Evolutionary conservation across 2,888 invertebrate species (phyloP).

Genomic region (Apodemia hepburni): DNA sequence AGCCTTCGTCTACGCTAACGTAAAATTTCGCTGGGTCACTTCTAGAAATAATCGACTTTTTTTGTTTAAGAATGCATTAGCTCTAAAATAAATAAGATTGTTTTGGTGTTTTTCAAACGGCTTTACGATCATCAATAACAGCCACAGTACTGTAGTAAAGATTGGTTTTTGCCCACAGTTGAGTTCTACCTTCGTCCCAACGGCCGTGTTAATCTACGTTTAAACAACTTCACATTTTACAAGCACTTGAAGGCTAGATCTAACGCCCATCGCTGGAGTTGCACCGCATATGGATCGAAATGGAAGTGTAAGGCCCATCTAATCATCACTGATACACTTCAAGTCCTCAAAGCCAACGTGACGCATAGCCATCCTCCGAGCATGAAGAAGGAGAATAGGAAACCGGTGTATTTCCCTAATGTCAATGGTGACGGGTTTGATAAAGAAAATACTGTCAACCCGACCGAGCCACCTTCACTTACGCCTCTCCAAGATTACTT

Average conservation of each 20-base stretch:
- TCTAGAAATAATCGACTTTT: too few species aligned
- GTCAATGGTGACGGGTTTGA: conserved; percentile 30
- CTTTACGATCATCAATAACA: not conserved
- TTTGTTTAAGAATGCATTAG: too few species aligned
- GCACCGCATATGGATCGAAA: conserved; percentile 63
- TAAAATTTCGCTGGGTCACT: too few species aligned
- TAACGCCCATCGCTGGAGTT: conserved; percentile 66
- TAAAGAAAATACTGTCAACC: conserved; percentile 31
- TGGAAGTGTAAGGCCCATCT: conserved; percentile 67
- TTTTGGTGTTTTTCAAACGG: too few species aligned
- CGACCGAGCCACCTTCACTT: conserved; percentile 35
- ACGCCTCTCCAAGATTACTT: conserved; percentile 57
- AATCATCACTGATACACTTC: conserved; percentile 60
- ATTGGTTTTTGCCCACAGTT: conserved; percentile 35
- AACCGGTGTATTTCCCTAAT: conserved; percentile 26
- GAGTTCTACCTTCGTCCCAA: conserved; percentile 65
- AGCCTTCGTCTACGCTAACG: too few species aligned
- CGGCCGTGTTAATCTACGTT: conserved; percentile 59
- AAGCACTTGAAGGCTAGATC: conserved; percentile 61
- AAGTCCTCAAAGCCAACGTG: conserved; percentile 59
- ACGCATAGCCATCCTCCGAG: conserved; percentile 57
- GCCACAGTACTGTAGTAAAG: not conserved
- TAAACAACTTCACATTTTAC: conserved; percentile 68
- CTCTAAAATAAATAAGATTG: too few species aligned
- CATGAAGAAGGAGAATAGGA: conserved; percentile 38